Evolutionary conservation across 2,888 invertebrate species (phyloP), one percentile per base, ranked within the genome.

Genomic region (Plutella xylostella): DNA sequence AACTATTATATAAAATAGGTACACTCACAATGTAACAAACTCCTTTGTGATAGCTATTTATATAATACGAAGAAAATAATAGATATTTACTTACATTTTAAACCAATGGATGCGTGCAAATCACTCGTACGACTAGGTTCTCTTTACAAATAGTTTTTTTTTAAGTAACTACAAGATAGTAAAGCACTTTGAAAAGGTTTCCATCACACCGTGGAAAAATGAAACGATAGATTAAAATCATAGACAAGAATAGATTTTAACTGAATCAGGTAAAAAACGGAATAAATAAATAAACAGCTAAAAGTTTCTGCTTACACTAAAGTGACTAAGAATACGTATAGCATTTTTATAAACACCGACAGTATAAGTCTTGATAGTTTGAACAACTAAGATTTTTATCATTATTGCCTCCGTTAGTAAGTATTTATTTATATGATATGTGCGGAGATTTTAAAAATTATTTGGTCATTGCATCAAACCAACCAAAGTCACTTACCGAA

Each of bases 141-240:
- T 70, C 53, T 63, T 79, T 82, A 80, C 73, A 74, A 75, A 75
- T 78, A 78, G 70, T 70, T 71, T 68, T 67, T 65, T 65, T 64
- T 59, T 70, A 65, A 69, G 77, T 45, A 78, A 70, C 72, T 78
- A 80, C 76, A 75, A 79, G 75, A 82, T 82, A 83, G 82, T 83
- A 83, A 83, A 83, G 83, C 83, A 83, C 83, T 83, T 83, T 73
- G 77, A 80, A 79, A 79, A 76, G 67, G 75, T 77, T 68, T 68
- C 68, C 72, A 73, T 68, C 56, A n/a, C n/a, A 55, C 48, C 54
- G 66, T 71, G 72, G 69, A 69, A 68, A 68, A 61, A 61, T 54
- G 44, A 31, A 47, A 48, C 48, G 45, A 12, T 42, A 49, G 31
- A 30, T 49, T 47, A 42, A 45, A 49, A 42, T 49, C 42, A 47